phyloP scores from a whole-genome alignment of 2,797 vertebrate genomes.

The Hozukius guyotensis region DNA sequence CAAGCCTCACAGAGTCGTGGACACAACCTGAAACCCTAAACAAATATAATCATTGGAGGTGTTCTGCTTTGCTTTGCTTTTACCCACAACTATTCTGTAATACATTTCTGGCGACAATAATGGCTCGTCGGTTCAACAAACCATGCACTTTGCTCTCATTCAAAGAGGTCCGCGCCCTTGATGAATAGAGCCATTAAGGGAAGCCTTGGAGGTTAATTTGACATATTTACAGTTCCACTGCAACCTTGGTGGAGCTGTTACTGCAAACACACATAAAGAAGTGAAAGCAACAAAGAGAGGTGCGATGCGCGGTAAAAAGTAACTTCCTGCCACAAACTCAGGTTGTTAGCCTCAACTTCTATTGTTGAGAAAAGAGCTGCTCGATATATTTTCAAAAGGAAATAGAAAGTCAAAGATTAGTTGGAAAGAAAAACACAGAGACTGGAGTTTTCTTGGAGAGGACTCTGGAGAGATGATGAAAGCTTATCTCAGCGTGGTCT shows the following conservation, averaged over 20 bases:
- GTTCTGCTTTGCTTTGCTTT: constrained; percentile 18
- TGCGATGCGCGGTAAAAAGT: background rate
- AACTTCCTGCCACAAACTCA: background rate
- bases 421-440: constrained; percentile 15
- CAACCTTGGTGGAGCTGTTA: constrained; percentile 1
- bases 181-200: constrained; percentile 40
- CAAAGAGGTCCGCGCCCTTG: constrained; percentile 34
- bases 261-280: background rate
- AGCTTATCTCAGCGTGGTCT: constrained; percentile 48
- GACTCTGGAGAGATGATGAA: constrained; percentile 35
- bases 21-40: constrained; percentile 8
- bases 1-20: background rate
- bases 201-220: constrained; percentile 22
- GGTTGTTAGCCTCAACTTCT: background rate
- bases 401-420: background rate
- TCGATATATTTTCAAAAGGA: constrained; percentile 13
- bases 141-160: constrained; percentile 24
- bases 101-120: background rate
- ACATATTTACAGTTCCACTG: background rate
- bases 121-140: background rate
- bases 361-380: background rate
- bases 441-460: constrained; percentile 16
- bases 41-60: constrained; percentile 6
- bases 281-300: background rate
- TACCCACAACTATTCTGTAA: background rate